These are phyloP conservation scores for Pheosia tremula DNA, from an alignment of 2,888 invertebrate species.

Conservation along the genomic window DNA sequence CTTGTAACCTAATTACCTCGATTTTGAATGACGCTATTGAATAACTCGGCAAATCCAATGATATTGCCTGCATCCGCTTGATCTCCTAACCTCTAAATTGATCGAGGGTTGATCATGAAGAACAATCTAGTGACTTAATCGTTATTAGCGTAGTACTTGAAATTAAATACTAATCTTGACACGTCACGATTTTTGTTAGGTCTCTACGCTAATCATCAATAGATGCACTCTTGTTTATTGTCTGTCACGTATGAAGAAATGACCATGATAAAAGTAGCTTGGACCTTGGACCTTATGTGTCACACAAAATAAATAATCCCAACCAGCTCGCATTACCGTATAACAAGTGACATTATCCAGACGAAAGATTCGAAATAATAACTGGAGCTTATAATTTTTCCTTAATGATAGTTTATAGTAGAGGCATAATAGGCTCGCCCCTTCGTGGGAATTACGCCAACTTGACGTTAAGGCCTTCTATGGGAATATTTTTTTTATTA, in stretches of 20 bases:
- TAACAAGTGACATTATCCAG: slow-evolving; percentile 64
- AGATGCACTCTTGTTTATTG: too few species aligned
- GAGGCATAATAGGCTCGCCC: slow-evolving; percentile 65
- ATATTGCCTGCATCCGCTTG: slow-evolving; percentile 40
- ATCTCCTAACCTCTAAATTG: slow-evolving; percentile 37
- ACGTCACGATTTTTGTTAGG: background rate
- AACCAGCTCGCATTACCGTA: slow-evolving; percentile 44
- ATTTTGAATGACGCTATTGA: slow-evolving; percentile 31
- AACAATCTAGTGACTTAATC: slow-evolving; percentile 16
- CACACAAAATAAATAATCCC: slow-evolving; percentile 40
- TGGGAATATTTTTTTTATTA: slow-evolving; percentile 40
- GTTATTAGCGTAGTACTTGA: background rate
- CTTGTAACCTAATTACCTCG: slow-evolving; percentile 33
- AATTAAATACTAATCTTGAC: background rate
- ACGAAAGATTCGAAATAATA: slow-evolving; percentile 69
- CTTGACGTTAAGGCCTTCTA: slow-evolving; percentile 38
- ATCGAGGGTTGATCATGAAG: slow-evolving; percentile 37
- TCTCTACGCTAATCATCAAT: too few species aligned
- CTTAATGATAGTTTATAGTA: slow-evolving; percentile 73
- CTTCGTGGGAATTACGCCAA: slow-evolving; percentile 66
- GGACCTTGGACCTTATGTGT: slow-evolving; percentile 14
- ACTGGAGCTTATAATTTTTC: slow-evolving; percentile 66
- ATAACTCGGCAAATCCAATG: slow-evolving; percentile 35
- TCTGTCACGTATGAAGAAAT: background rate
- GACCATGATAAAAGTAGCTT: background rate